phyloP scores from a whole-genome alignment of 2,113 vertebrate species.

The Athene noctua region DNA sequence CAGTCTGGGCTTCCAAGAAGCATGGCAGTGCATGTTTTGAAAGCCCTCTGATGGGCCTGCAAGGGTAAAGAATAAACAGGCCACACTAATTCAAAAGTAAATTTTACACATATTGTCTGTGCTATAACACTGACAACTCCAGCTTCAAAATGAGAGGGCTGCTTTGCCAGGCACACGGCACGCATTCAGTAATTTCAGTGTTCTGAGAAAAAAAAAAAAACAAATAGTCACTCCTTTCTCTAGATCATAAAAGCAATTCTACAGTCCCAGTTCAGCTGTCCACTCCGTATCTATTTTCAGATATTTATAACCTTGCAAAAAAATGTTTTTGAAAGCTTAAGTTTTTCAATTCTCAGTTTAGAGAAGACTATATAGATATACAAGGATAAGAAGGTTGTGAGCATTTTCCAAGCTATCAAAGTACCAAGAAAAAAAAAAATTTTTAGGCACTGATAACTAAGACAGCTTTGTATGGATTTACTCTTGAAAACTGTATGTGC shows the following conservation, averaged over 20 bases:
- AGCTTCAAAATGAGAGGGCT: background rate
- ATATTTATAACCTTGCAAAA: background rate
- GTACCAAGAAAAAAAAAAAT: background rate
- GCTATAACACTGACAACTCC: background rate
- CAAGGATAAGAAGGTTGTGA: background rate
- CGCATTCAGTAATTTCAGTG: background rate
- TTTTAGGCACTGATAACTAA: background rate
- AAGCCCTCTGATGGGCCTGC: background rate
- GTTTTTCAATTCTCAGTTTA: background rate
- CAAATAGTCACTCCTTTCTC: background rate
- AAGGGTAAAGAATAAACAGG: background rate
- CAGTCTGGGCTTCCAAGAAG: background rate
- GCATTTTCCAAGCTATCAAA: background rate
- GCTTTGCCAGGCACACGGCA: background rate
- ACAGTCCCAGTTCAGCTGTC: background rate
- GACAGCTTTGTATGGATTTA: background rate
- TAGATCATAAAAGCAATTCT: background rate
- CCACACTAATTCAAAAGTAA: background rate
- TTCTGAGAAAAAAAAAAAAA: background rate
- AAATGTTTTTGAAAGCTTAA: background rate
- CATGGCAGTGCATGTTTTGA: background rate
- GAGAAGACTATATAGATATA: background rate
- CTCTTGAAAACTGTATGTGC: background rate
- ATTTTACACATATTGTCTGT: background rate
- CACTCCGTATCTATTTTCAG: background rate